Evolutionary conservation across 2,888 invertebrate species (phyloP), one percentile per base, ranked within the genome.

Genomic region (Mythimna loreyi): DNA sequence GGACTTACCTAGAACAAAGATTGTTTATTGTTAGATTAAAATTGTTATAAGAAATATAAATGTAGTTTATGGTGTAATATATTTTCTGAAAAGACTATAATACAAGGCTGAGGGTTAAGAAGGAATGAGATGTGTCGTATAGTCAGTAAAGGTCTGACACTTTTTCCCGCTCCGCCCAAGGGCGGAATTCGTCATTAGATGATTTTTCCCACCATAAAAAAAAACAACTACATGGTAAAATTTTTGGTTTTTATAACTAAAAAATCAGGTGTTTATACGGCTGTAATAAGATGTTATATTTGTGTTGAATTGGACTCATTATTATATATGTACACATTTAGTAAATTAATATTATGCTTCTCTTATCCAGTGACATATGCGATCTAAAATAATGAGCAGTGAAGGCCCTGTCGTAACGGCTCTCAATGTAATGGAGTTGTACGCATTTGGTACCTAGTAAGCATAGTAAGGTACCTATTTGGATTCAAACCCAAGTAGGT

Each of bases 1-100:
- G 63, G 78, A 85, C 89, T 89, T 90, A 90, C 89, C 90, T 90
- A 89, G 80, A 89, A 86, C 77, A 82, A 85, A 81, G 52, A 67
- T 69, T 69, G 21, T 72, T 72, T 75, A 59, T 67, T 59, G 59
- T 82, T 65, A 78, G 63, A 75, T 60, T 60, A 30, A 45, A 68
- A 58, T 53, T 57, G 36, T 66, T 30, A 23, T 4, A 21, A 45
- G 2, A 43, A 64, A 66, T 43, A 25, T 0, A 58, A 47, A n/a
- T 43, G 6, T 58, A 28, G 11, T 61, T 53, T 60, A 40, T 50
- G 45, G 1, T 11, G 23, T 53, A 25, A 52, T 55, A 28, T 6
- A 28, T 67, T 60, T 67, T 52, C 21, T 21, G n/a, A 45, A 43
- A 47, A 59, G 0, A 53, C 45, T 6, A 3, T n/a, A n/a, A n/a